Percentiles rank a stretch among this genome's conserved stretches.
Conservation (phyloP, 2,113 vertebrate species). For the Grammomys dolichurus region DNA sequence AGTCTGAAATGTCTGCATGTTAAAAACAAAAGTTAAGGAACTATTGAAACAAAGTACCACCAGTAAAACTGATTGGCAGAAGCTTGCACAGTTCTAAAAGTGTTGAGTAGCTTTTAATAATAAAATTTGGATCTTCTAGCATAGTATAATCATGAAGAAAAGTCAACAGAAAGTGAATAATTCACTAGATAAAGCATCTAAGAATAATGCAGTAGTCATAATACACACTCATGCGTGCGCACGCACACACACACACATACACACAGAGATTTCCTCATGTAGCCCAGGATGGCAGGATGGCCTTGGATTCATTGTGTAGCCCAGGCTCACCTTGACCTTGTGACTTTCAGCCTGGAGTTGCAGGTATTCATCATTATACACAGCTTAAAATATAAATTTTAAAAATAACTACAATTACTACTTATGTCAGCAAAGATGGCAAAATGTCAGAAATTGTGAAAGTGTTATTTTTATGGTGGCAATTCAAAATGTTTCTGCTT, state of each 20-base stretch:
- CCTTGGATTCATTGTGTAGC: neutral
- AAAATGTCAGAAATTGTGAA: neutral
- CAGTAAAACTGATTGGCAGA: neutral
- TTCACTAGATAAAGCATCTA: neutral
- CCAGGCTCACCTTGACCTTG: neutral
- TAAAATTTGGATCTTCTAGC: neutral
- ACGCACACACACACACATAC: neutral
- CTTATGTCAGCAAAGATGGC: neutral
- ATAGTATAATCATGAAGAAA: neutral
- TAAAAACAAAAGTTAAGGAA: neutral
- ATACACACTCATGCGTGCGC: neutral
- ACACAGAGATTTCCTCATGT: neutral
- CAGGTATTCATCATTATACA: neutral
- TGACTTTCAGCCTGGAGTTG: neutral
- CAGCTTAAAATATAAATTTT: neutral
- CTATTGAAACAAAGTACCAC: slow-evolving; percentile 6
- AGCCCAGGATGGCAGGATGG: neutral
- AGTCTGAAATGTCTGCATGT: neutral
- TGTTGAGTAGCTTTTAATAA: neutral
- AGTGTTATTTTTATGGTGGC: neutral
- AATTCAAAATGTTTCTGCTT: slow-evolving; percentile 48
- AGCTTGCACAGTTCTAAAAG: neutral
- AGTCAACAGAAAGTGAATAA: slow-evolving; percentile 37
- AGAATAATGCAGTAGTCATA: neutral
- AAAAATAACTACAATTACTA: slow-evolving; percentile 34